Conservation (phyloP, 2,797 vertebrate species). For the Sarcoramphus papa region DNA sequence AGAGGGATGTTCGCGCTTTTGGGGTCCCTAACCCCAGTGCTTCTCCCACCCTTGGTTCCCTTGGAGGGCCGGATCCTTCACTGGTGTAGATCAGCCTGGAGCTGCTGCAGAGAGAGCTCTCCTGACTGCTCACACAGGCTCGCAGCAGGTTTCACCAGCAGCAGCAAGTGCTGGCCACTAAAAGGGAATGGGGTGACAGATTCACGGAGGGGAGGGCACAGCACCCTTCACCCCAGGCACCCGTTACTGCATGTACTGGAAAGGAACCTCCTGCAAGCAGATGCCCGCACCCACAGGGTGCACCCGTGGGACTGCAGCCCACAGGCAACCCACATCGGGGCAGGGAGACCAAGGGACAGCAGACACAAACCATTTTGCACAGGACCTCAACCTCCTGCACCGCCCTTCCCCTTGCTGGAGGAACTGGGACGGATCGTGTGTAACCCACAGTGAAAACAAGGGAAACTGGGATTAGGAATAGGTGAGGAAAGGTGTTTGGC, state of each 20-base stretch:
- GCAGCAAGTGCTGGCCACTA: not conserved
- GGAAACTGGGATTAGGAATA: not conserved
- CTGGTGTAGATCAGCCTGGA: not conserved
- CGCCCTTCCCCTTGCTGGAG: not conserved
- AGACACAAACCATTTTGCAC: not conserved
- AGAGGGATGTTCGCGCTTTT: not conserved
- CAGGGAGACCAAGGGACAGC: not conserved
- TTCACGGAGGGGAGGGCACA: rapidly evolving
- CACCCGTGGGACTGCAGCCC: not conserved
- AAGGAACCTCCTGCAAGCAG: not conserved
- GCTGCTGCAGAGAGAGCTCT: not conserved
- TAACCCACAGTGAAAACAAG: not conserved
- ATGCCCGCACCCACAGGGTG: not conserved
- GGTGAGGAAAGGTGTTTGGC: not conserved
- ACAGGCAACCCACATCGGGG: not conserved
- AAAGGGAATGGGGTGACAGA: not conserved
- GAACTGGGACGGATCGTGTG: rapidly evolving
- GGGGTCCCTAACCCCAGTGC: not conserved
- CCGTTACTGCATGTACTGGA: rapidly evolving
- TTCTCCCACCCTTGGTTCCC: not conserved
- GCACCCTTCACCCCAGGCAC: not conserved
- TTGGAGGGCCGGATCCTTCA: not conserved
- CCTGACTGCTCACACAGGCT: not conserved
- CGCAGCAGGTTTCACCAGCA: not conserved
- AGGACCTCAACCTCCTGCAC: not conserved